Conservation (phyloP, 2,888 invertebrate species). For the Nymphalis c-album region DNA sequence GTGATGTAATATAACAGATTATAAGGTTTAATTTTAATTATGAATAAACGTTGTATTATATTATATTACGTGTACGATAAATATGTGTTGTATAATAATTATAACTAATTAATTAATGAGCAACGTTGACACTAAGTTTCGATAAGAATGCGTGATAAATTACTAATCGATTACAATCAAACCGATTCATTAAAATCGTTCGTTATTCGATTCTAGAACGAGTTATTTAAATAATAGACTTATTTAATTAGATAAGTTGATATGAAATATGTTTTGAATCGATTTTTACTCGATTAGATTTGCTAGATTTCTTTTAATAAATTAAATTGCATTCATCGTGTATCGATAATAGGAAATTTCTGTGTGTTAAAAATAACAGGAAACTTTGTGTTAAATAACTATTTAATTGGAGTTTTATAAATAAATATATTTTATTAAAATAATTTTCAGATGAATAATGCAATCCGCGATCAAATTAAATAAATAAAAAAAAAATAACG, state of each 20-base stretch:
- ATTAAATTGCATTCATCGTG: background rate
- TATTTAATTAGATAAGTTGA: background rate
- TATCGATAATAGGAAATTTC: background rate
- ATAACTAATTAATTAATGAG: background rate
- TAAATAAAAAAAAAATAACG: too few relatives aligned
- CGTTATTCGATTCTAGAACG: background rate
- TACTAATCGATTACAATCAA: background rate
- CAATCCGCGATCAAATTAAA: background rate
- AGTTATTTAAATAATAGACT: background rate
- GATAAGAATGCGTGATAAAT: background rate
- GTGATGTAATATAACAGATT: conserved; percentile 30
- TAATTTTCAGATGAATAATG: background rate
- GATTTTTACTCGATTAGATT: conserved; percentile 4
- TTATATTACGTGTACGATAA: background rate
- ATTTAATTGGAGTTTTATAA: too few relatives aligned
- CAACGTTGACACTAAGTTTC: background rate
- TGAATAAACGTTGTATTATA: background rate
- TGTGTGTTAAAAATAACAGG: too few relatives aligned
- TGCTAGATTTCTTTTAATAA: background rate
- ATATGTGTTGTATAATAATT: background rate
- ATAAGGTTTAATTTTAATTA: conserved; percentile 19
- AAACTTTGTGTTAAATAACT: too few relatives aligned
- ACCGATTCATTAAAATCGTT: background rate
- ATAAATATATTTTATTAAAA: too few relatives aligned
- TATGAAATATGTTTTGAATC: background rate